Percentiles rank a stretch among this genome's conserved stretches.
Evolutionary conservation across 2,888 invertebrate genomes (phyloP).

Genomic region (Ariolimax columbianus): DNA sequence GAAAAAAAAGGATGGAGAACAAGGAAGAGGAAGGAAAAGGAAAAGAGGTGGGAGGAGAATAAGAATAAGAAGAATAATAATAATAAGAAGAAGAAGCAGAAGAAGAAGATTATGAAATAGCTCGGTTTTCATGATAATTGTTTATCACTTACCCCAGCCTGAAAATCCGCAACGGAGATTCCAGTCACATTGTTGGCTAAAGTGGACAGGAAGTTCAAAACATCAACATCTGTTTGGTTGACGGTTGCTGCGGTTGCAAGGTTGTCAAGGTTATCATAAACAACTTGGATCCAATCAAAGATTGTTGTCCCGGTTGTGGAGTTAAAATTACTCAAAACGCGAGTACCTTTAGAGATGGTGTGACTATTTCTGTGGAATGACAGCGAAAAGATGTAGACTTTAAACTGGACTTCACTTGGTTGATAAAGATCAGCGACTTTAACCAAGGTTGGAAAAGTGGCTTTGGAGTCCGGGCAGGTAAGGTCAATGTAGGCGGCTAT

Average conservation of each 20-base stretch:
- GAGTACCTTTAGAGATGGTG: constrained; percentile 64
- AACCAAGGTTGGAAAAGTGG: constrained; percentile 39
- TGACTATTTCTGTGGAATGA: constrained; percentile 73
- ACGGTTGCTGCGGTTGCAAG: constrained; percentile 24
- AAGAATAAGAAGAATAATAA: too few relatives aligned
- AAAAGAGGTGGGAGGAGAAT: too few relatives aligned
- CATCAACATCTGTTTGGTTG: not conserved
- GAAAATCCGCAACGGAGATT: not conserved
- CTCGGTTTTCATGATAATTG: too few relatives aligned
- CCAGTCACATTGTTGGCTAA: constrained; percentile 11
- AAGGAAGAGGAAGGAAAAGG: too few relatives aligned
- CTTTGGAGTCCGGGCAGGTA: constrained; percentile 61
- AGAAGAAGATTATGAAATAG: too few relatives aligned
- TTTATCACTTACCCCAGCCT: constrained; percentile 29
- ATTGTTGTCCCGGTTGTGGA: not conserved
- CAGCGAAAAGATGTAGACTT: constrained; percentile 69
- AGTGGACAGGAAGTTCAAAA: constrained; percentile 7
- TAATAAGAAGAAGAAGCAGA: too few relatives aligned
- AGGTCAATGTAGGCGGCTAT: constrained; percentile 70
- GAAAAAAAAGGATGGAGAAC: too few relatives aligned
- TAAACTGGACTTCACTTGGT: constrained; percentile 59
- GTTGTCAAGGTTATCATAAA: constrained; percentile 24
- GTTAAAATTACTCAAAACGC: not conserved
- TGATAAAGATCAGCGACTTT: constrained; percentile 69
- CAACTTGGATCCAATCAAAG: constrained; percentile 27